Evolutionary conservation across 1,140 invertebrate species (phyloP), one percentile per base, ranked within the genome.

Genomic region (Meloidogyne hapla): DNA sequence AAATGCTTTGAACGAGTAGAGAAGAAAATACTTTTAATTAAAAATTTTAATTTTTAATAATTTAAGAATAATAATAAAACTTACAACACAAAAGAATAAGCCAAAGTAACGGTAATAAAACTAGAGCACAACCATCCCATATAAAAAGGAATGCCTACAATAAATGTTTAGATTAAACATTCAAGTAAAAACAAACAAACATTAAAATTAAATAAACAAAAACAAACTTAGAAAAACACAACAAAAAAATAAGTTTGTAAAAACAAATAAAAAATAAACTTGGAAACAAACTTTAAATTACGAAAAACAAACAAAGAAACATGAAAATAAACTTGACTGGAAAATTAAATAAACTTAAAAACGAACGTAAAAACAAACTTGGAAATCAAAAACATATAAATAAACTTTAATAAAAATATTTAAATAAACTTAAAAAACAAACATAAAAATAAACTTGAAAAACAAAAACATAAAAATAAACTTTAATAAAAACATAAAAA

Each of bases 61-160:
- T 25, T 42, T 12, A n/a, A 61, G 42, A 45, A 40, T 69, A n/a
- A n/a, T 26, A 18, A 65, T 6, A 42, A 3, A 28, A 40, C 18
- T 72, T 23, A 64, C 72, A 13, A 33, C 63, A 74, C n/a, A 74
- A 56, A 25, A 72, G 2, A 21, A 61, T 61, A 28, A 73, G 48
- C 48, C 48, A 56, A 5, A 56, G 48, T n/a, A 56, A n/a, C n/a
- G 56, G 23, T 26, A 73, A 63, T 63, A 33, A n/a, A 77, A 71
- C 15, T 77, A 73, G 5, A 80, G 38, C 26, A 79, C 45, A n/a
- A 74, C 79, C 79, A 64, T 80, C 79, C 79, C 79, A 80, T 21
- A 66, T 71, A 38, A 77, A 62, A 45, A 80, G 61, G 33, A 80
- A 80, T 6, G 70, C 70, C 70, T 73, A 23, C 5, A 18, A 38